Conservation (phyloP, 2,888 invertebrate species). For the Automeris io region DNA sequence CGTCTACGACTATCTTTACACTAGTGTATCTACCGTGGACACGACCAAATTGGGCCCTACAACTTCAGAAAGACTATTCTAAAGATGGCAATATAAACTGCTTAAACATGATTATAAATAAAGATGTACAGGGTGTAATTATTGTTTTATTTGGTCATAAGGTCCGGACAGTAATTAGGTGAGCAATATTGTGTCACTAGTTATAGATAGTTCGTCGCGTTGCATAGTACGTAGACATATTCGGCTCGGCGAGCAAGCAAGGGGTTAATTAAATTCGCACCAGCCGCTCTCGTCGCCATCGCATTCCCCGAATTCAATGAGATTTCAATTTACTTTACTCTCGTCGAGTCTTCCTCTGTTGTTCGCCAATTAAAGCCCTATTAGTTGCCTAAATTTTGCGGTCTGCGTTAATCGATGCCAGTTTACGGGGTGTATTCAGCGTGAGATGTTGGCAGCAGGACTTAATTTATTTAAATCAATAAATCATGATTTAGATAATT, state of each 20-base stretch:
- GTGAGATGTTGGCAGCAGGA: too few relatives aligned
- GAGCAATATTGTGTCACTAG: constrained; percentile 5
- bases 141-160: not conserved
- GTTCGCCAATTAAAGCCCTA: constrained; percentile 53
- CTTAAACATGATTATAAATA: too few relatives aligned
- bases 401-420: not conserved
- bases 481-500: too few relatives aligned
- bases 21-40: too few relatives aligned
- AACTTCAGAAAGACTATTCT: too few relatives aligned
- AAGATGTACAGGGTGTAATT: not conserved
- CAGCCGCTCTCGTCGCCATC: constrained; percentile 64
- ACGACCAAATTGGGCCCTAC: too few relatives aligned
- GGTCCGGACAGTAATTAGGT: not conserved
- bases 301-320: constrained; percentile 74
- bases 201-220: constrained; percentile 22
- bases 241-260: constrained; percentile 61
- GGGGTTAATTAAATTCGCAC: constrained; percentile 77
- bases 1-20: too few relatives aligned
- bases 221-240: constrained; percentile 28
- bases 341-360: constrained; percentile 46
- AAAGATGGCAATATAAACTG: too few relatives aligned
- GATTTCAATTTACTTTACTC: constrained; percentile 74
- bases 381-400: constrained; percentile 30
- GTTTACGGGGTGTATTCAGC: too few relatives aligned
- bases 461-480: too few relatives aligned